A percentile compares a stretch with the other conserved stretches of the same genome.
Evolutionary conservation across 2,113 vertebrate species (phyloP).

Genomic region (Accipiter cooperii): DNA sequence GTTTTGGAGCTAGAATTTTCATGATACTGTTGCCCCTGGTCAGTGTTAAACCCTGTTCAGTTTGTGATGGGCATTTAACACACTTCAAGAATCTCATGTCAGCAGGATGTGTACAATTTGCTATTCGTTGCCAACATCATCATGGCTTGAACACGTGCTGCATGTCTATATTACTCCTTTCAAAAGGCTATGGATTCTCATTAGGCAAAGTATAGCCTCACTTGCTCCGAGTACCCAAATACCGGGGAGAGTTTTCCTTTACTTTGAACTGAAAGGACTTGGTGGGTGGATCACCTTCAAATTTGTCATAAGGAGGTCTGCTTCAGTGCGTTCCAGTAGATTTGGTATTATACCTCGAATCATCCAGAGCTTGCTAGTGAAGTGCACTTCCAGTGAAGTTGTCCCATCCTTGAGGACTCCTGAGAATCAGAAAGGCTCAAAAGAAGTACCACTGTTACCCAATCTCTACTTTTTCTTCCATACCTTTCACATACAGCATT

Average conservation of each 20-base stretch:
- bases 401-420: neutral
- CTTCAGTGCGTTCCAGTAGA: neutral
- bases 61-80: neutral
- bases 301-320: neutral
- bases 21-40: neutral
- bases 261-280: neutral
- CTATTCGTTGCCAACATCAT: neutral
- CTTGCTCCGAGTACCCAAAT: neutral
- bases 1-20: neutral
- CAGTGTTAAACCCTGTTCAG: neutral
- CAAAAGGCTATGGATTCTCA: neutral
- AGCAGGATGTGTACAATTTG: neutral
- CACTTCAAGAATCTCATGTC: neutral
- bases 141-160: neutral
- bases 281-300: neutral
- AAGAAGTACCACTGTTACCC: neutral
- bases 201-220: neutral
- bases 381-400: neutral
- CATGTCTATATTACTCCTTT: neutral
- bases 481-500: accelerated
- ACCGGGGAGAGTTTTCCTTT: neutral
- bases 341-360: neutral
- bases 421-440: neutral
- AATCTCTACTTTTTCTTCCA: neutral
- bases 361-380: neutral